phyloP scores from a whole-genome alignment of 1,140 invertebrate species.

The Apolygus lucorum region DNA sequence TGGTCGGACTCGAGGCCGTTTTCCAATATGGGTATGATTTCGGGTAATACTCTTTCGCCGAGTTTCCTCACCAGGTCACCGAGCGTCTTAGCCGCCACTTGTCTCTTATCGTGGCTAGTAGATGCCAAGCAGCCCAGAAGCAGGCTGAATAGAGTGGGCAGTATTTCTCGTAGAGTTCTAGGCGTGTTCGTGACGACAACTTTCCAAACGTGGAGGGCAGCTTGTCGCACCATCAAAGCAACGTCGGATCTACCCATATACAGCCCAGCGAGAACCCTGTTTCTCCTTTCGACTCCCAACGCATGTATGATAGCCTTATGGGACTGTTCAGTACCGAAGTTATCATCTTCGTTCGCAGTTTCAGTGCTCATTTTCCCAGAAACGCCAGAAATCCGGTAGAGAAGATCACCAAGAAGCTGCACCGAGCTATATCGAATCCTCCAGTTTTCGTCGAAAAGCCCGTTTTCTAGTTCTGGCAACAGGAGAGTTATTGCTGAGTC shows the following conservation, averaged over 20 bases:
- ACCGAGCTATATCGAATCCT: constrained; percentile 92
- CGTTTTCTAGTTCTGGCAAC: constrained; percentile 87
- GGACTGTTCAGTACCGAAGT: constrained; percentile 96
- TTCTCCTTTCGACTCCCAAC: constrained; percentile 79
- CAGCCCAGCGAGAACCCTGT: constrained; percentile 86
- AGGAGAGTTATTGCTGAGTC: constrained; percentile 90
- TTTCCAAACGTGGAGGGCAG: constrained; percentile 97
- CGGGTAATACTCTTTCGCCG: constrained; percentile 92
- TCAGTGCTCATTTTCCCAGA: constrained; percentile 99
- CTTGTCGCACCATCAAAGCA: constrained; percentile 91
- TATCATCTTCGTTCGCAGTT: constrained; percentile 96
- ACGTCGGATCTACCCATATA: constrained; percentile 98
- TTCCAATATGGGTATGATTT: constrained; percentile 97
- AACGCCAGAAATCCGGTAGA: constrained; percentile 95
- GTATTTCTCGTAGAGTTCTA: constrained; percentile 88
- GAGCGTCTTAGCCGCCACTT: constrained; percentile 85
- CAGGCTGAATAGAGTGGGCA: constrained; percentile 87
- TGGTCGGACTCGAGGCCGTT: constrained; percentile 81
- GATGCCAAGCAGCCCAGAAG: constrained; percentile 87
- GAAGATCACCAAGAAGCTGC: constrained; percentile 88
- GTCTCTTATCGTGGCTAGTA: constrained; percentile 90
- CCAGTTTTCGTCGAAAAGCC: constrained; percentile 97
- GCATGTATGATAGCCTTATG: constrained; percentile 81
- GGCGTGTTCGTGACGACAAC: constrained; percentile 93
- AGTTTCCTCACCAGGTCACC: constrained; percentile 96